Percentiles rank a stretch among this genome's conserved stretches.
Evolutionary conservation across 2,888 invertebrate species (phyloP).

Genomic region (Andrena chrysosceles): DNA sequence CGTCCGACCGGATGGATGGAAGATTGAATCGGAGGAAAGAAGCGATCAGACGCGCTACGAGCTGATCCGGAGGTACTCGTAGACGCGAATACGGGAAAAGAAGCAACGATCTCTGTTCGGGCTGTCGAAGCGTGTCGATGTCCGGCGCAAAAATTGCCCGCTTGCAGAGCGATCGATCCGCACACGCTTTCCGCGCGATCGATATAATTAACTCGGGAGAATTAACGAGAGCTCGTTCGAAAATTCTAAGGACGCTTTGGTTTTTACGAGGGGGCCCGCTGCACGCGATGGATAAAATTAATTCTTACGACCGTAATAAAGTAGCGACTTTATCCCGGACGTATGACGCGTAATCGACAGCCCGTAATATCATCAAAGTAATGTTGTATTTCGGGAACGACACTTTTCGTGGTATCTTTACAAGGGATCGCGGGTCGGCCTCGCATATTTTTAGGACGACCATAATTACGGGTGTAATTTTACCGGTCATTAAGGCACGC

Average conservation of each 20-base stretch:
- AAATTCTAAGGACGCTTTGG: slow-evolving; percentile 7
- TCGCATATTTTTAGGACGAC: slow-evolving; percentile 54
- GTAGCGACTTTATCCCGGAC: slow-evolving; percentile 6
- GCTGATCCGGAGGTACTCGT: slow-evolving; percentile 32
- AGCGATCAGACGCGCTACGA: slow-evolving; percentile 58
- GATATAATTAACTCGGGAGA: slow-evolving; percentile 12
- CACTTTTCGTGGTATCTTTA: slow-evolving; percentile 57
- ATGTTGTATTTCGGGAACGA: slow-evolving; percentile 58
- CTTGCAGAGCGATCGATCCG: slow-evolving; percentile 27
- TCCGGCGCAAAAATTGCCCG: slow-evolving; percentile 32
- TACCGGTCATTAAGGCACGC: slow-evolving; percentile 68
- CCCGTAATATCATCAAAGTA: slow-evolving; percentile 27
- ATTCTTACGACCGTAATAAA: slow-evolving; percentile 17
- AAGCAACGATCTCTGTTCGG: slow-evolving; percentile 29
- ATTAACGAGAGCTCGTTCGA: slow-evolving; percentile 28
- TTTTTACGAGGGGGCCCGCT: neutral
- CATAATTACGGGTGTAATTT: slow-evolving; percentile 71
- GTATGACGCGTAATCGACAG: slow-evolving; percentile 27
- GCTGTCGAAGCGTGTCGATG: slow-evolving; percentile 58
- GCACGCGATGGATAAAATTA: slow-evolving; percentile 11
- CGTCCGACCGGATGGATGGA: slow-evolving; percentile 45
- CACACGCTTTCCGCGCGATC: slow-evolving; percentile 35
- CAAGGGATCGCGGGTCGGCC: slow-evolving; percentile 46
- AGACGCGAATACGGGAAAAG: slow-evolving; percentile 47
- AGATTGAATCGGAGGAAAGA: slow-evolving; percentile 62